Conservation (phyloP, 2,797 vertebrate genomes). For the Sebastes jordani region DNA sequence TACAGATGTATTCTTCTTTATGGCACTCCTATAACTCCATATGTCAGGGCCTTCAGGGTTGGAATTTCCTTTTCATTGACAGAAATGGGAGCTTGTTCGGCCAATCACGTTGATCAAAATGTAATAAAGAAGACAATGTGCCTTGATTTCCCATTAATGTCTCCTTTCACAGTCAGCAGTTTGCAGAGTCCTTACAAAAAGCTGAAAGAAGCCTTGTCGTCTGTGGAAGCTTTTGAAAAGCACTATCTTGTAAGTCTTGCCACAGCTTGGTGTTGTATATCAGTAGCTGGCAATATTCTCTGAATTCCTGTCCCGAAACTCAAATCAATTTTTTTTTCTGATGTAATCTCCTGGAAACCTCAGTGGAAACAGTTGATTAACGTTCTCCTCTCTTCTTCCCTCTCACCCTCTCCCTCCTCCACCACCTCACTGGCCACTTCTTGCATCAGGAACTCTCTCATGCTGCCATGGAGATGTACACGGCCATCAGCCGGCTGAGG, state of each 20-base stretch:
- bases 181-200: slow-evolving; percentile 98
- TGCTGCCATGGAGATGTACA: slow-evolving; percentile 96
- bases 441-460: slow-evolving; percentile 91
- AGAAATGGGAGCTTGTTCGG: background rate
- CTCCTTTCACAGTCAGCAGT: slow-evolving; percentile 84
- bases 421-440: slow-evolving; percentile 1
- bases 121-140: background rate
- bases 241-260: slow-evolving; percentile 92
- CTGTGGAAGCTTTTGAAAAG: slow-evolving; percentile 96
- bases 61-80: background rate
- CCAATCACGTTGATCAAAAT: background rate
- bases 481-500: slow-evolving; percentile 89
- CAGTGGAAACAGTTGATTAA: slow-evolving; percentile 3
- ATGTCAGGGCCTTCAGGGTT: background rate
- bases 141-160: slow-evolving; percentile 5
- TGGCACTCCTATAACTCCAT: no score
- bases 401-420: background rate
- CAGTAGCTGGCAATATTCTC: slow-evolving; percentile 7
- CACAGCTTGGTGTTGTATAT: background rate
- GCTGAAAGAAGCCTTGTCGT: slow-evolving; percentile 96
- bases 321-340: background rate
- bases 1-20: no score
- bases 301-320: background rate
- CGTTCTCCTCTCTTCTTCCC: background rate
- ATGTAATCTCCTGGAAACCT: slow-evolving; percentile 24